A percentile compares a stretch with the other conserved stretches of the same genome.
phyloP scores from a whole-genome alignment of 2,113 vertebrate species.

The Thermophis baileyi region DNA sequence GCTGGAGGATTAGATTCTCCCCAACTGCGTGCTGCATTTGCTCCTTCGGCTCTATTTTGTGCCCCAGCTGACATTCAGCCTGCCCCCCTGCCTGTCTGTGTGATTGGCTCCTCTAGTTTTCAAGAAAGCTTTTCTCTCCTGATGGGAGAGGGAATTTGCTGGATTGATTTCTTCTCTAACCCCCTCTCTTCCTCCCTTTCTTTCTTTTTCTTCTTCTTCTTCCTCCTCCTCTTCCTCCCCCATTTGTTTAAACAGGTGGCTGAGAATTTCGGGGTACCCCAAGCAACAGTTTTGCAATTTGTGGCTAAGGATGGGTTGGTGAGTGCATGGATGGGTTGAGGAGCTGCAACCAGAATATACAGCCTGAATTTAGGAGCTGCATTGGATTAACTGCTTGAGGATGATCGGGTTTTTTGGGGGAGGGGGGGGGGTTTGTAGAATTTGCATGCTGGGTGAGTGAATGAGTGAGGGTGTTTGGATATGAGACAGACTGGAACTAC shows the following conservation, averaged over 20 bases:
- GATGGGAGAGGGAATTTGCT: constrained; percentile 18
- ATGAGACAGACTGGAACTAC: not conserved
- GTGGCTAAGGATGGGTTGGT: not conserved
- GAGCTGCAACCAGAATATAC: not conserved
- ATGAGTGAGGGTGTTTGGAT: not conserved
- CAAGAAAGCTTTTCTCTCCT: constrained; percentile 1
- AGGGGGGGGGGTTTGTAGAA: not conserved
- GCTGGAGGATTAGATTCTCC: constrained; percentile 53
- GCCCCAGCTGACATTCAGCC: constrained; percentile 2
- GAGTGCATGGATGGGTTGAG: not conserved
- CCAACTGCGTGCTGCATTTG: not conserved
- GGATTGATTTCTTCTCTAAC: not conserved
- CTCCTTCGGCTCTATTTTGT: not conserved
- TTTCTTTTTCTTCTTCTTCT: no score
- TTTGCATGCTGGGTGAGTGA: not conserved
- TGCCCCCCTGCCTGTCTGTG: constrained; percentile 7
- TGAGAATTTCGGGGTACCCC: not conserved
- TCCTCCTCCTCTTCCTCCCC: not conserved
- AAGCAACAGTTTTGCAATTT: not conserved
- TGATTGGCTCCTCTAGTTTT: constrained; percentile 18
- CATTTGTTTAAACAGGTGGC: not conserved
- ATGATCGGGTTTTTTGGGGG: no score
- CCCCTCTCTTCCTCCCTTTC: not conserved
- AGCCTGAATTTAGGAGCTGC: not conserved
- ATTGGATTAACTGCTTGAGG: not conserved